Evolutionary conservation across 1,140 invertebrate genomes (phyloP).

Genomic region (Arctopsyche grandis): DNA sequence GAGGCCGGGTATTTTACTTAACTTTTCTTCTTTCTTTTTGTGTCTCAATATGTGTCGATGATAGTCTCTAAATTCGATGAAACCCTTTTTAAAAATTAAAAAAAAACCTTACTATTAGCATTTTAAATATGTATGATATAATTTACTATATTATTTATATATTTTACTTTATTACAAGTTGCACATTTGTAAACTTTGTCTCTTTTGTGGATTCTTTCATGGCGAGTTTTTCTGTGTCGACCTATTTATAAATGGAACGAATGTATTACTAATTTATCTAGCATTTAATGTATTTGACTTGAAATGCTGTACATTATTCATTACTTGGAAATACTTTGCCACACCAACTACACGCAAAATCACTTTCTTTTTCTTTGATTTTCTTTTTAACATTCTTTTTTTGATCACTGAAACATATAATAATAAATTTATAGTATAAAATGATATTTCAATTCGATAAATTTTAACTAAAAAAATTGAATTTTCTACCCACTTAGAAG

Average conservation of each 20-base stretch:
- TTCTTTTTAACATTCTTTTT: not conserved
- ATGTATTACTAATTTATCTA: not conserved
- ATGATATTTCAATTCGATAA: not conserved
- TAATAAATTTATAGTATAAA: not conserved
- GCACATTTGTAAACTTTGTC: constrained; percentile 62
- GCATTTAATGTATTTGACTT: not conserved
- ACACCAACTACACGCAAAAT: constrained; percentile 45
- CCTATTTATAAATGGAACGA: constrained; percentile 48
- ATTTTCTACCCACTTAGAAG: not conserved
- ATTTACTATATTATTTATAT: constrained; percentile 3
- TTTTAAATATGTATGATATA: not conserved
- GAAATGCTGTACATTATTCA: not conserved
- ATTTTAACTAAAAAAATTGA: not conserved
- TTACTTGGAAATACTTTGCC: constrained; percentile 54
- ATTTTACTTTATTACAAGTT: constrained; percentile 60
- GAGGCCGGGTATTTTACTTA: not conserved
- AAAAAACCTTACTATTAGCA: constrained; percentile 9
- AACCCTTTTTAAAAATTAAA: constrained; percentile 42
- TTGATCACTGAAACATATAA: no score
- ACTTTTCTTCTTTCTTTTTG: constrained; percentile 14
- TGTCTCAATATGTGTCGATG: constrained; percentile 51
- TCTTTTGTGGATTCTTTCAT: constrained; percentile 63
- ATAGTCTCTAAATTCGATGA: constrained; percentile 48
- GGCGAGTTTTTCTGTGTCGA: constrained; percentile 63
- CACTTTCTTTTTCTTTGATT: not conserved